A percentile compares a stretch with the other conserved stretches of the same genome.
phyloP scores from a whole-genome alignment of 2,797 vertebrate species.

The Fratercula arctica region DNA sequence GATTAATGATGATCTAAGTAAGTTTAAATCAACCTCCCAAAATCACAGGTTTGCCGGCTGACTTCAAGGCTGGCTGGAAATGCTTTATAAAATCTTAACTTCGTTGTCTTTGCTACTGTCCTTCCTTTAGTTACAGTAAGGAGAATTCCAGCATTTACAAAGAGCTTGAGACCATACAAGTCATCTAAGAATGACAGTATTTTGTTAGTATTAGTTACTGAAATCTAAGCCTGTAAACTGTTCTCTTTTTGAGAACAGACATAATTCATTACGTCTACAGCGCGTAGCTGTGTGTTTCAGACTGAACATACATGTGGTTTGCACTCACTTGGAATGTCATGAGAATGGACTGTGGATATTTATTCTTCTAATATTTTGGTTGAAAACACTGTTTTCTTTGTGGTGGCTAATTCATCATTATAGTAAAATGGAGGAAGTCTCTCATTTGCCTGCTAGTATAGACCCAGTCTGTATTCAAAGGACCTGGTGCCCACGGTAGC shows the following conservation, averaged over 20 bases:
- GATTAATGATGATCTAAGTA: background rate
- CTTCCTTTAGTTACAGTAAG: background rate
- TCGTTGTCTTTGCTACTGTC: background rate
- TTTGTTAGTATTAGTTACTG: background rate
- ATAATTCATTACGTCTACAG: background rate
- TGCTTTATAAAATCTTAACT: background rate
- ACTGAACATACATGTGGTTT: background rate
- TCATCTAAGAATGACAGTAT: background rate
- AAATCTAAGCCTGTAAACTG: background rate
- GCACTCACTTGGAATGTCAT: background rate
- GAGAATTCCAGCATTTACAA: background rate
- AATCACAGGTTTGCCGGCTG: background rate
- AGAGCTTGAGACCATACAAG: background rate
- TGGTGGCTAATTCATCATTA: background rate
- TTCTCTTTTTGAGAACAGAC: background rate
- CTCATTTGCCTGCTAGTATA: background rate
- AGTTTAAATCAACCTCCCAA: background rate
- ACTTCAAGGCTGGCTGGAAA: background rate
- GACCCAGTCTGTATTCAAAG: background rate
- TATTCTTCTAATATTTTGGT: background rate
- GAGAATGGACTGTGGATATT: background rate
- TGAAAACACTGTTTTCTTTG: background rate
- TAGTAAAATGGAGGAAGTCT: background rate
- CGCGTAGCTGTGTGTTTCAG: background rate
- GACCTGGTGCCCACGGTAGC: background rate